These are phyloP conservation scores for Diadumene lineata DNA, from an alignment of 92 coral and sea anemone genomes.

Conservation along the genomic window DNA sequence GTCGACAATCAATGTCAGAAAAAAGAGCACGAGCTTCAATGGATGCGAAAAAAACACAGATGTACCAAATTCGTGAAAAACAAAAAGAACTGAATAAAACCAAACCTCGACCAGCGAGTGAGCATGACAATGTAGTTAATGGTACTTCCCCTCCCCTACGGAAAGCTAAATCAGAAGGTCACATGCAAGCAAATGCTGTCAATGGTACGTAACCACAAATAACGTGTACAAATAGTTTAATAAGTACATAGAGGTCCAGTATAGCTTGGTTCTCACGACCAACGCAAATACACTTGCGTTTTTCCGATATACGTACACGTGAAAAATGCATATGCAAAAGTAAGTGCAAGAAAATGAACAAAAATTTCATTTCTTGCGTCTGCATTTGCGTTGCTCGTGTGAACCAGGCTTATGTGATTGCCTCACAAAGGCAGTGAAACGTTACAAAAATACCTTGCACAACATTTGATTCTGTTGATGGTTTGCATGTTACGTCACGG, in stretches of 20 bases:
- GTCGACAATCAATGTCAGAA: slow-evolving; percentile 98
- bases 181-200: slow-evolving; percentile 26
- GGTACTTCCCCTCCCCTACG: slow-evolving; percentile 21
- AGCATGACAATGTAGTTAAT: slow-evolving; percentile 5
- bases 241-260: background rate
- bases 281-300: too few relatives aligned
- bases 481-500: too few relatives aligned
- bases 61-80: slow-evolving; percentile 69
- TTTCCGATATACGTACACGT: background rate
- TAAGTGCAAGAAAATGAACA: too few relatives aligned
- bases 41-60: slow-evolving; percentile 89
- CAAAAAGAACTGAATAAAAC: slow-evolving; percentile 47
- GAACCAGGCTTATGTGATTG: too few relatives aligned
- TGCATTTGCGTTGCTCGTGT: too few relatives aligned
- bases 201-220: slow-evolving; percentile 1
- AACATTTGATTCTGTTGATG: too few relatives aligned
- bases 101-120: slow-evolving; percentile 5
- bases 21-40: slow-evolving; percentile 80
- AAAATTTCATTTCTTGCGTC: too few relatives aligned
- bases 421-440: too few relatives aligned
- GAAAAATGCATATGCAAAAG: background rate
- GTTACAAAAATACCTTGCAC: too few relatives aligned
- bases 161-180: slow-evolving; percentile 45
- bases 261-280: too few relatives aligned
- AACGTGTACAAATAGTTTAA: background rate